Base-by-base conservation (phyloP, 2,797 vertebrate genomes). In the Danio kyathit region DNA sequence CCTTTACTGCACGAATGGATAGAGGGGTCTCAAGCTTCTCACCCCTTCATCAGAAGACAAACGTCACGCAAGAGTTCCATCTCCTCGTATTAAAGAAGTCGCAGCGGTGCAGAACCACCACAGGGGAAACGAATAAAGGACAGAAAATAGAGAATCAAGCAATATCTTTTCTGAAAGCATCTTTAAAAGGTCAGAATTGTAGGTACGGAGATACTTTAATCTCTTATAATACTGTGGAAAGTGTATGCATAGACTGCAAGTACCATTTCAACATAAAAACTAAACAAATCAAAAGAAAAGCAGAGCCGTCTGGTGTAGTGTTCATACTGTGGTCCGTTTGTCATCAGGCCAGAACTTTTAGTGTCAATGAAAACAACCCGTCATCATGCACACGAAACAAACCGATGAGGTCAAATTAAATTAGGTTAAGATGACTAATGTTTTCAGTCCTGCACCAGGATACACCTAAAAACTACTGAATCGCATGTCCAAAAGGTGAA, bases 141-240 rank as follows among this genome's bases (percentile, higher is more conserved):
- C 19, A 38, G 70, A 44, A 41, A 19, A 9, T 29, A 60, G 88
- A 91, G 85, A 85, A 86, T 87, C 88, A 85, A 89, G 90, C 90
- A 88, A 91, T 6, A 52, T 76, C 76, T 38, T 65, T 60, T 64
- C 38, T 74, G 48, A 67, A 59, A 65, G 65, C 74, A 86, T 73
- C 63, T 78, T 49, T 85, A 66, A 71, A 66, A 41, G 49, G 21
- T 59, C 59, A 56, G 83, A 76, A 61, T 56, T 54, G 12, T 61
- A 74, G 79, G 80, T 80, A 82, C 76, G 52, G 75, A 85, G 52
- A 87, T 88, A 84, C 87, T 86, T 54, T n/a, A 70, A 82, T 79
- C 69, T 66, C 66, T 79, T 79, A 48, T 86, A 87, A 87, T 85
- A 87, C 86, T 80, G 70, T 85, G 84, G 85, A 66, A 86, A 79